phyloP scores from a whole-genome alignment of 2,797 vertebrate species.

The Euthynnus affinis region DNA sequence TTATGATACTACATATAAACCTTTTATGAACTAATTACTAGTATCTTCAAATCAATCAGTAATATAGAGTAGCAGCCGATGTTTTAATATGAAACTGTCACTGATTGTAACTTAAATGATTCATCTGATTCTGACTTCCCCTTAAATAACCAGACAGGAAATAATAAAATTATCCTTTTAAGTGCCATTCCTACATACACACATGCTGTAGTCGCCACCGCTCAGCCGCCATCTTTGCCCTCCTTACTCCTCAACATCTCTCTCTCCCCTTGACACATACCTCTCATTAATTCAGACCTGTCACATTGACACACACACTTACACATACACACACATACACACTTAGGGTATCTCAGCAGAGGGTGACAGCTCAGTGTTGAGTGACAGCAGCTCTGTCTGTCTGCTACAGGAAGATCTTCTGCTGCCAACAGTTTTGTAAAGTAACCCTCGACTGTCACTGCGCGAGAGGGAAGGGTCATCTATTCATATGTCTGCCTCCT shows the following conservation, averaged over 20 bases:
- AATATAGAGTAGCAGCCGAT: constrained; percentile 12
- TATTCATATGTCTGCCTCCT: constrained; percentile 79
- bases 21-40: constrained; percentile 24
- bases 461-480: constrained; percentile 78
- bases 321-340: constrained; percentile 47
- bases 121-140: constrained; percentile 52
- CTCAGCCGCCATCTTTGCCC: constrained; percentile 74
- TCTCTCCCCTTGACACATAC: constrained; percentile 71
- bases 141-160: constrained; percentile 64
- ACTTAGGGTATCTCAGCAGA: constrained; percentile 50
- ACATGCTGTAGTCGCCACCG: constrained; percentile 55
- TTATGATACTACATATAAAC: constrained; percentile 24
- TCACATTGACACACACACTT: constrained; percentile 71
- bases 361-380: constrained; percentile 80
- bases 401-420: constrained; percentile 84
- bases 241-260: constrained; percentile 72
- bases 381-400: constrained; percentile 82
- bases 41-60: constrained; percentile 15
- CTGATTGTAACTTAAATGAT: constrained; percentile 51
- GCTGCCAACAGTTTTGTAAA: constrained; percentile 79
- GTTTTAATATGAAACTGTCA: constrained; percentile 57
- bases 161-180: constrained; percentile 68
- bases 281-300: constrained; percentile 85
- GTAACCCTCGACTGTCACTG: constrained; percentile 84
- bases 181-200: constrained; percentile 56